Percentiles rank a stretch among this genome's conserved stretches.
Conservation (phyloP, 2,113 vertebrate species). For the Dicrurus megarhynchus region DNA sequence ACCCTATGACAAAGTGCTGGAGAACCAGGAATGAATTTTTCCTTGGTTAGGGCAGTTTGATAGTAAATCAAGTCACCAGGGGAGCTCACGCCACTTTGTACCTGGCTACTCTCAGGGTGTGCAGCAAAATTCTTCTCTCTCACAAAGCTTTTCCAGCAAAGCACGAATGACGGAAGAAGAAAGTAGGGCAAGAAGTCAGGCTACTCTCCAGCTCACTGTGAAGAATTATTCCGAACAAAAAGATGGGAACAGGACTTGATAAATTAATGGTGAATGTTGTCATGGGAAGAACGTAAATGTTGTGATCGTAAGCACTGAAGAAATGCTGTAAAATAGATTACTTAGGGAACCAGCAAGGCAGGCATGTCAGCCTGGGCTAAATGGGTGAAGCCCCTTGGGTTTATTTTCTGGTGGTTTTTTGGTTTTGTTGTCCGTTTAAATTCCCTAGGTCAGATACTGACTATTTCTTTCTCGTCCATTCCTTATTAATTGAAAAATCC, state of each 20-base stretch:
- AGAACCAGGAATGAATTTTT: background rate
- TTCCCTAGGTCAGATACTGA: background rate
- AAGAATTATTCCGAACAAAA: background rate
- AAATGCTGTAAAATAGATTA: background rate
- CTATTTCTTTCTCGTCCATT: background rate
- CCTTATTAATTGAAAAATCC: background rate
- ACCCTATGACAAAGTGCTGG: background rate
- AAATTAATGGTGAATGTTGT: background rate
- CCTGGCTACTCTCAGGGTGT: background rate
- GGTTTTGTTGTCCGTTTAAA: background rate
- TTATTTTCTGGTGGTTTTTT: background rate
- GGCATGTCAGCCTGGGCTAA: background rate
- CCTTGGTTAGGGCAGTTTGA: background rate
- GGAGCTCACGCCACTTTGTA: background rate
- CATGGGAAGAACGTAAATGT: background rate
- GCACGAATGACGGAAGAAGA: background rate
- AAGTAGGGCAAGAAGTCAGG: background rate
- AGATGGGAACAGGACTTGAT: background rate
- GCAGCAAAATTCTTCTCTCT: background rate
- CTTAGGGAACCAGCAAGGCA: background rate
- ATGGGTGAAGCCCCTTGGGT: background rate
- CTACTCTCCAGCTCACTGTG: background rate
- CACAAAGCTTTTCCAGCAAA: background rate
- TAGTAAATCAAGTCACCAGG: background rate
- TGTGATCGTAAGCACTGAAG: background rate